Percentiles rank a stretch among this genome's conserved stretches.
Conservation (phyloP, 2,888 invertebrate species). For the Clusia tigrina region DNA sequence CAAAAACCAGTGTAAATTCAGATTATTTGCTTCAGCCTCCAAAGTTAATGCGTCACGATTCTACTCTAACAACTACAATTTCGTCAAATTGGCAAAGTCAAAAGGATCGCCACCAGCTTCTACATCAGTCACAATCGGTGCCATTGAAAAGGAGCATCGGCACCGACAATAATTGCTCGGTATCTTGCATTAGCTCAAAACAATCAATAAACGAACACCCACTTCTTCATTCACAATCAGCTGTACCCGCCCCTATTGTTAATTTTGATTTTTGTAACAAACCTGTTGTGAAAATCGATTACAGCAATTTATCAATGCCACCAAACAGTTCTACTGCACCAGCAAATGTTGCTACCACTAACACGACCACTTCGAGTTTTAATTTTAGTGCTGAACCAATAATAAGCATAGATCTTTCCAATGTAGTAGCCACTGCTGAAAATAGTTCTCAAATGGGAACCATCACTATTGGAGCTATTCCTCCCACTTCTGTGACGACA, state of each 20-base stretch:
- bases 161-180: too few relatives aligned
- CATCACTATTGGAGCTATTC: too few relatives aligned
- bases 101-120: constrained; percentile 34
- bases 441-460: too few relatives aligned
- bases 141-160: too few relatives aligned
- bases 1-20: constrained; percentile 27
- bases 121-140: constrained; percentile 49
- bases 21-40: constrained; percentile 37
- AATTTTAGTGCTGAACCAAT: constrained; percentile 54
- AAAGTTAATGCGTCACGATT: constrained; percentile 52
- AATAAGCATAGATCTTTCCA: constrained; percentile 62
- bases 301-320: constrained; percentile 57
- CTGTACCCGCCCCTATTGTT: constrained; percentile 60
- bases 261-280: constrained; percentile 59
- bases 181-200: too few relatives aligned
- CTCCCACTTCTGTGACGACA: too few relatives aligned
- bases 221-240: too few relatives aligned
- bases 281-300: constrained; percentile 64
- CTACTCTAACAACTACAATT: constrained; percentile 45
- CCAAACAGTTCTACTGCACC: constrained; percentile 31
- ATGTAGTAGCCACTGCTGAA: constrained; percentile 50
- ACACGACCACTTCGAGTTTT: constrained; percentile 33
- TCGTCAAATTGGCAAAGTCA: constrained; percentile 41
- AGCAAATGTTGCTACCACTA: constrained; percentile 1
- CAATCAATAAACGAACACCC: too few relatives aligned